Evolutionary conservation across 1,140 invertebrate genomes (phyloP).

Genomic region (Drosophila seguyi): DNA sequence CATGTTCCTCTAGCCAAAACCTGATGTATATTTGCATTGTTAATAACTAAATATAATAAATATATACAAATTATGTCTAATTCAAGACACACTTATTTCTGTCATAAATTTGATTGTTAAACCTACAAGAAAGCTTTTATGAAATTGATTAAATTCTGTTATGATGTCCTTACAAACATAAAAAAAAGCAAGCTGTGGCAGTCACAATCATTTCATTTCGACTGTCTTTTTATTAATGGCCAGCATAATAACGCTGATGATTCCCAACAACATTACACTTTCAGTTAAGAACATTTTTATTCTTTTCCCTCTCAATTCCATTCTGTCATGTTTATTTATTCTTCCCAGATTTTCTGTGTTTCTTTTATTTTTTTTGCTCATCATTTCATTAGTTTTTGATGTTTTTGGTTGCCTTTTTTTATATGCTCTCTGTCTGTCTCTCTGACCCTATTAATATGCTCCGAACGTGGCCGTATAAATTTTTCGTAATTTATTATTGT

Average conservation of each 20-base stretch:
- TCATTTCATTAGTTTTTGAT: slow-evolving; percentile 38
- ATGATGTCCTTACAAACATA: slow-evolving; percentile 2
- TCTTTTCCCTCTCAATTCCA: slow-evolving; percentile 40
- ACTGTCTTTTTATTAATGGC: slow-evolving; percentile 33
- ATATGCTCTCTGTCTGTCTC: not conserved
- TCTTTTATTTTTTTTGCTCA: slow-evolving; percentile 12
- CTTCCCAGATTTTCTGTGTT: slow-evolving; percentile 37
- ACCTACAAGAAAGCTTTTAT: not conserved
- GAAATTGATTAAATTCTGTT: slow-evolving; percentile 5
- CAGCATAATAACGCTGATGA: slow-evolving; percentile 34
- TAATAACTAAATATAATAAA: not conserved
- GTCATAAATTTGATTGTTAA: not conserved
- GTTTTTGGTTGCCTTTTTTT: slow-evolving; percentile 21
- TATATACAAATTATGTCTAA: not conserved
- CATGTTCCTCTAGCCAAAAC: slow-evolving; percentile 2
- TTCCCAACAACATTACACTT: slow-evolving; percentile 46
- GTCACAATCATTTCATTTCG: slow-evolving; percentile 11
- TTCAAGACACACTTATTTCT: too few relatives aligned
- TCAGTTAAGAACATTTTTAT: slow-evolving; percentile 61
- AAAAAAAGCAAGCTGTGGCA: not conserved
- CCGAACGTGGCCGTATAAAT: slow-evolving; percentile 54
- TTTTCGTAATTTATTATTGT: slow-evolving; percentile 69
- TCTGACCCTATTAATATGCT: slow-evolving; percentile 68
- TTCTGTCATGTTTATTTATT: slow-evolving; percentile 75
- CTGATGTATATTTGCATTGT: not conserved